Base-by-base conservation (phyloP, 2,888 invertebrate species). In the Apodemia duryi region DNA sequence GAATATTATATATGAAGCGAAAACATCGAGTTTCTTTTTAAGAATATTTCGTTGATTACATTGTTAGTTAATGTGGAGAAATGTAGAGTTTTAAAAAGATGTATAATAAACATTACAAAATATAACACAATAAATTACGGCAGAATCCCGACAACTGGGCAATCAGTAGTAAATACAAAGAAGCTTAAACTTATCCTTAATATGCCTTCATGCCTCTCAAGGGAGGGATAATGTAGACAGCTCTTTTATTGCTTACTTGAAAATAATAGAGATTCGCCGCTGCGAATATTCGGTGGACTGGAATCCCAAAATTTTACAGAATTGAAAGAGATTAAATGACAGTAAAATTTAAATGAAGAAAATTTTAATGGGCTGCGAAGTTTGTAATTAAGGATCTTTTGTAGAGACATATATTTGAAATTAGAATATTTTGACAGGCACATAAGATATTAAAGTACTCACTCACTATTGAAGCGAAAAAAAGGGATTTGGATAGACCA, bases 221-320 rank as follows among this genome's bases (percentile, higher is more conserved):
- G 49, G 49, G 49, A 51, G n/a, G 21, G 49, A 51, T 51, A 51
- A 51, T 51, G 49, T 21, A 51, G 13, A 51, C 21, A 51, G 49
- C 49, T 51, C 49, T 51, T 51, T 51, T 51, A 51, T 51, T 51
- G 49, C 49, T 51, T 21, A 51, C 21, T 51, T 21, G 21, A 51
- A 51, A 51, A n/a, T n/a, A 49, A 49, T 11, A 43, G 49, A 49
- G n/a, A 49, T 49, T 49, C n/a, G n/a, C n/a, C n/a, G n/a, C n/a
- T 13, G 43, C 3, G 11, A 43, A 49, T n/a, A n/a, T 49, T n/a
- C 10, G 49, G 1, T 0, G 11, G 11, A 49, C 6, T 1, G n/a
- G 5, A 13, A n/a, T 49, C 49, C n/a, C n/a, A 49, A 49, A 49
- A 6, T n/a, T 49, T 49, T n/a, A 49, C n/a, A 6, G 49, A 1